phyloP scores from a whole-genome alignment of 2,888 invertebrate species.

The Scaeva pyrastri region DNA sequence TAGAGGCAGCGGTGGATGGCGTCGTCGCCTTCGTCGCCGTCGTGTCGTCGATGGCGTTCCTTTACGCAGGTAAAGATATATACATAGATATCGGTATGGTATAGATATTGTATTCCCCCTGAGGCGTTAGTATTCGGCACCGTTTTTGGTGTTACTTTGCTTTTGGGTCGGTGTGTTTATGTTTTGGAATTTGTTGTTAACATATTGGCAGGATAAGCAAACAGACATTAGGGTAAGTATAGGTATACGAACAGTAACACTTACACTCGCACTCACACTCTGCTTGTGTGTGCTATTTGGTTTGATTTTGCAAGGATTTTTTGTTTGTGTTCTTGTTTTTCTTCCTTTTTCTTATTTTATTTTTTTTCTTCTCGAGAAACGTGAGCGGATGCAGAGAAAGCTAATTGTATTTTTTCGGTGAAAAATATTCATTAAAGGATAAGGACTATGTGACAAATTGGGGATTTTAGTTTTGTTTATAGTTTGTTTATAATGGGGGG shows the following conservation, averaged over 20 bases:
- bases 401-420: constrained; percentile 54
- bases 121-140: constrained; percentile 59
- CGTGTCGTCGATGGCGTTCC: neutral
- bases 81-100: constrained; percentile 35
- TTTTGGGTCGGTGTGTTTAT: constrained; percentile 63
- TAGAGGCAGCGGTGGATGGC: too few relatives aligned
- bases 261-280: constrained; percentile 5
- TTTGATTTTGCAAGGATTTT: constrained; percentile 32
- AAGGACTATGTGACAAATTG: constrained; percentile 32
- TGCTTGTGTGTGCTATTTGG: constrained; percentile 39
- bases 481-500: neutral
- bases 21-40: too few relatives aligned
- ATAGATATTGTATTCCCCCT: constrained; percentile 27
- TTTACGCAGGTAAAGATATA: neutral
- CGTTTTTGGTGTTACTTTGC: constrained; percentile 54
- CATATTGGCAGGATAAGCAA: constrained; percentile 74
- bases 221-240: constrained; percentile 68
- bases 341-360: neutral
- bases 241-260: constrained; percentile 36
- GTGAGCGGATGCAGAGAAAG: constrained; percentile 50
- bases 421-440: constrained; percentile 31
- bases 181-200: constrained; percentile 71
- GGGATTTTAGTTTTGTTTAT: neutral
- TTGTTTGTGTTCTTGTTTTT: neutral
- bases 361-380: neutral